These are phyloP conservation scores for Leucopsar rothschildi DNA, from an alignment of 2,113 vertebrate species.

Conservation along the genomic window DNA sequence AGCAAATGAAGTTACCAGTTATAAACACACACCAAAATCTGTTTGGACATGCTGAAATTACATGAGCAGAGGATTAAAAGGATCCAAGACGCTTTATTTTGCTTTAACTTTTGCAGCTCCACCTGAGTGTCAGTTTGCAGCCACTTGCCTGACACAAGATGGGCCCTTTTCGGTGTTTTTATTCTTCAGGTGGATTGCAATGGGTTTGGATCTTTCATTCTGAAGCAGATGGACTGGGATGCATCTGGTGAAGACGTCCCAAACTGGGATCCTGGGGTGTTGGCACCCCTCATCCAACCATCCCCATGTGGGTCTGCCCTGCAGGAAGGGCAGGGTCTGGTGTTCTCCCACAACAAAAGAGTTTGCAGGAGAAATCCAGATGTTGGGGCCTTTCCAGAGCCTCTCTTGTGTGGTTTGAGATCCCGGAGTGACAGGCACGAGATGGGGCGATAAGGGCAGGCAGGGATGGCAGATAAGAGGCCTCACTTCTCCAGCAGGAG, in stretches of 20 bases:
- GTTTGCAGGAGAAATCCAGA: background rate
- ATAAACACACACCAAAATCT: constrained; percentile 63
- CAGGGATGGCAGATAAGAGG: background rate
- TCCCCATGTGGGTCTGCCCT: background rate
- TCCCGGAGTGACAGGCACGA: background rate
- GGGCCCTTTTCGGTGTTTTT: background rate
- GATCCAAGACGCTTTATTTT: constrained; percentile 28
- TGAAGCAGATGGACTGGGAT: background rate
- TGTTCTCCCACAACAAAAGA: background rate
- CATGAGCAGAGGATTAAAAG: constrained; percentile 61
- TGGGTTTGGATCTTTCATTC: background rate
- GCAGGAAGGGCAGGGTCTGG: background rate
- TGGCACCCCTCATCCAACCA: background rate
- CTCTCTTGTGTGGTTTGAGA: background rate
- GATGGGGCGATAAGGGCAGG: background rate
- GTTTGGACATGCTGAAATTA: constrained; percentile 65
- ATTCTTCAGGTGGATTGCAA: background rate
- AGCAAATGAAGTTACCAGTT: constrained; percentile 68
- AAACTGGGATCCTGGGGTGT: background rate
- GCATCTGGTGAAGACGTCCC: accelerated
- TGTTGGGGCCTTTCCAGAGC: background rate
- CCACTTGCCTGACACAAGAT: background rate
- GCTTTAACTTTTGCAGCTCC: constrained; percentile 12
- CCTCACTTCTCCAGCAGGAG: background rate
- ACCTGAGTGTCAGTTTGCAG: background rate